Evolutionary conservation across 1,140 invertebrate genomes (phyloP).

Genomic region (Solen grandis): DNA sequence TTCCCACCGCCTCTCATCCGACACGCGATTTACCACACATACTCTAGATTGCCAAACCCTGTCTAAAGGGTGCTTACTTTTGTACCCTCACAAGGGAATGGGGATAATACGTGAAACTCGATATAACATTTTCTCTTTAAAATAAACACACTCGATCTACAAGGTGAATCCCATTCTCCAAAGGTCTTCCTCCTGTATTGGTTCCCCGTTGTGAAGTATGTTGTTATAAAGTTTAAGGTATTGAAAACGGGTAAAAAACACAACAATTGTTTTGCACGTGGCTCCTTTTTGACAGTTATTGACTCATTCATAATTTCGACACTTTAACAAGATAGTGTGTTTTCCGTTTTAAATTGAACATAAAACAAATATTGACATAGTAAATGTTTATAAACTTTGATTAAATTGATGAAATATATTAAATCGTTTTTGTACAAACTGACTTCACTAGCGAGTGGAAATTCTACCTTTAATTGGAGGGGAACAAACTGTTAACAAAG

Average conservation of each 20-base stretch:
- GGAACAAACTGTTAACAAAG: slow-evolving; percentile 6
- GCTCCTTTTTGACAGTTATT: slow-evolving; percentile 4
- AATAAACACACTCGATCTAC: slow-evolving; percentile 45
- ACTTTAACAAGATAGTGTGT: slow-evolving; percentile 31
- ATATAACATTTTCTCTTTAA: slow-evolving; percentile 46
- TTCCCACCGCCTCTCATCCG: slow-evolving; percentile 37
- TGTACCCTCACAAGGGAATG: slow-evolving; percentile 27
- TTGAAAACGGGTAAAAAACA: slow-evolving; percentile 16
- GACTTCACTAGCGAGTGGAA: neutral
- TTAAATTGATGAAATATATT: slow-evolving; percentile 27
- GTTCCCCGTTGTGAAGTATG: slow-evolving; percentile 29
- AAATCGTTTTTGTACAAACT: neutral
- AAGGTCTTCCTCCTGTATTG: slow-evolving; percentile 20
- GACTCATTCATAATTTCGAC: neutral
- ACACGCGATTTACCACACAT: neutral
- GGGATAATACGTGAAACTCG: slow-evolving; percentile 30
- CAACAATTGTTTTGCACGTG: slow-evolving; percentile 42
- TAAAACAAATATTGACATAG: slow-evolving; percentile 44
- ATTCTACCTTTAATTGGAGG: slow-evolving; percentile 25
- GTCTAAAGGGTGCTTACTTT: slow-evolving; percentile 34
- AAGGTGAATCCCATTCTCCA: slow-evolving; percentile 35
- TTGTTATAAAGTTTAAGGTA: slow-evolving; percentile 27
- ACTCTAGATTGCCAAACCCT: slow-evolving; percentile 22
- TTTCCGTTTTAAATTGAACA: slow-evolving; percentile 31
- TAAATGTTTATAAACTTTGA: slow-evolving; percentile 21